phyloP scores from a whole-genome alignment of 2,797 vertebrate genomes.

The Astyanax mexicanus region DNA sequence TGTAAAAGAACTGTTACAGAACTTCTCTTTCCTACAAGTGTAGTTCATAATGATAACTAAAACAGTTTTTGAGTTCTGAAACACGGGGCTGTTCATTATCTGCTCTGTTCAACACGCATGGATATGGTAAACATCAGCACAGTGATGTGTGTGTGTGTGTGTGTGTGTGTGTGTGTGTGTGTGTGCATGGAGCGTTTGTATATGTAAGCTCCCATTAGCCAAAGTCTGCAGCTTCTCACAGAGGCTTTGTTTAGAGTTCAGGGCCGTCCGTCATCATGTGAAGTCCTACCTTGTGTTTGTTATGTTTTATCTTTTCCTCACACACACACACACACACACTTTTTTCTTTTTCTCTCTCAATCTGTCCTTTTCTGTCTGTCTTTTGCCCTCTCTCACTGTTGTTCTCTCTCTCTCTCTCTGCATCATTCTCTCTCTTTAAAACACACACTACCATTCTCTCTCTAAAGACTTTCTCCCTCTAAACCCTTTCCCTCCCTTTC shows the following conservation, averaged over 20 bases:
- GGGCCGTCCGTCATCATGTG: background rate
- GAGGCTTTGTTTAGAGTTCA: background rate
- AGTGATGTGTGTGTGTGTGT: slow-evolving; percentile 13
- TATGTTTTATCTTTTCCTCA: background rate
- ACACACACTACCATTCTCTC: too few relatives aligned
- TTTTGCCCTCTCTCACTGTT: too few relatives aligned
- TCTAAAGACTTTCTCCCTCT: too few relatives aligned
- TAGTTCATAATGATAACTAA: too few relatives aligned
- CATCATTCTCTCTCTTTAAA: too few relatives aligned
- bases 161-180: too few relatives aligned
- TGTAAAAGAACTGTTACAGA: too few relatives aligned
- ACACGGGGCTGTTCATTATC: background rate
- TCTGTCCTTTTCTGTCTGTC: background rate
- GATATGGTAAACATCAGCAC: background rate
- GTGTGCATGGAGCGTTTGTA: slow-evolving; percentile 6
- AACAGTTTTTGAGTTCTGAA: too few relatives aligned
- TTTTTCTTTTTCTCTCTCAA: background rate
- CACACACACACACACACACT: background rate
- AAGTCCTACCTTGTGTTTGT: background rate
- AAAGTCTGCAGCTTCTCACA: slow-evolving; percentile 14
- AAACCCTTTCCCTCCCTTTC: too few relatives aligned
- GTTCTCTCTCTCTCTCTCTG: too few relatives aligned
- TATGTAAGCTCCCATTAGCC: background rate
- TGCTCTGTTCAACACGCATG: background rate
- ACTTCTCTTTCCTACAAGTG: too few relatives aligned